Base-by-base conservation (phyloP, 2,888 invertebrate genomes). In the Xiphydria camelus region DNA sequence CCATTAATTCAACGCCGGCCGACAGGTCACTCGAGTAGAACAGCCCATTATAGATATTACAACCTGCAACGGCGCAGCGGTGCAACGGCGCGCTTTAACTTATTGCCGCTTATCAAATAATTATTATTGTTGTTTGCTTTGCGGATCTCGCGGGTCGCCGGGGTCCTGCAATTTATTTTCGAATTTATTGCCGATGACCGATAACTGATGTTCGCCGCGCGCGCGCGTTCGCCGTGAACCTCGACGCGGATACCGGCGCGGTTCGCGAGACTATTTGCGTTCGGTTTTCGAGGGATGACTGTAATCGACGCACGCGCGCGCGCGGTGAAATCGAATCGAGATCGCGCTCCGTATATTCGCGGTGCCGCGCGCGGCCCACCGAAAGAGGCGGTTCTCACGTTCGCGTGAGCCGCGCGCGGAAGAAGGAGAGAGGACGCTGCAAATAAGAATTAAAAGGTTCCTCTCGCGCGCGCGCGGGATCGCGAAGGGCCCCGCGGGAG, bases 91-190 rank as follows among this genome's bases (percentile, higher is more conserved):
- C 34, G 47, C 49, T 53, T 60, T 64, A 64, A 69, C 62, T 67
- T 68, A 68, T 68, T 66, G 64, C 64, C 58, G n/a, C 59, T 61
- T 70, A 73, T 73, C 72, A 68, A 72, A 75, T 75, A 74, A 75
- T 75, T 71, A 75, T 75, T 74, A 73, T 73, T 75, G 71, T 75
- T 75, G 74, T 75, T 75, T 75, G 73, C 73, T 72, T 72, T 72
- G 64, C 68, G 55, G 55, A 56, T 61, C 57, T 55, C 53, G 53
- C 47, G 55, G 62, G 57, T 59, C 59, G 58, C 37, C 55, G 62
- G 52, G 59, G 59, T 62, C 48, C 52, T 56, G 71, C 69, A 70
- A 74, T 72, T 73, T 73, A 68, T 67, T 69, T 68, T 59, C 61
- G 58, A 66, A 75, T 75, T 75, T 75, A 75, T 75, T 74, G 70